Evolutionary conservation across 1,140 invertebrate species (phyloP).

Genomic region (Diorhabda sublineata): DNA sequence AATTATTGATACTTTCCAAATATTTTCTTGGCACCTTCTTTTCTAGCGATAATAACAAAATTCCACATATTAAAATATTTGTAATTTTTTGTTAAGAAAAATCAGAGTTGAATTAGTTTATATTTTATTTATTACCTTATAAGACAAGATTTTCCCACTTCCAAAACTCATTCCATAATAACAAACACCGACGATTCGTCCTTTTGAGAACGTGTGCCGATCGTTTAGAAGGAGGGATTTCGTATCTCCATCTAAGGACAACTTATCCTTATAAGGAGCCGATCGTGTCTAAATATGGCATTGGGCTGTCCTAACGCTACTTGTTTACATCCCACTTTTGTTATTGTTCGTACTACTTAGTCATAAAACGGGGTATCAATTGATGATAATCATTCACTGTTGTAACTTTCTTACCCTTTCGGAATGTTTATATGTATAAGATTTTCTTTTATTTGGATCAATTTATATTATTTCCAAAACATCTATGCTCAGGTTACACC

Average conservation of each 20-base stretch:
- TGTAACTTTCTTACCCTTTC: too few species aligned
- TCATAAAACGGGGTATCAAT: too few species aligned
- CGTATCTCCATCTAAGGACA: slow-evolving; percentile 68
- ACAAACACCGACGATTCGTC: slow-evolving; percentile 13
- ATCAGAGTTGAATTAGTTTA: too few species aligned
- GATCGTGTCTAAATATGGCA: slow-evolving; percentile 71
- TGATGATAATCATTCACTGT: too few species aligned
- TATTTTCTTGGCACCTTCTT: too few species aligned
- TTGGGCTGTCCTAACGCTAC: slow-evolving; percentile 56
- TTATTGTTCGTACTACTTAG: background rate
- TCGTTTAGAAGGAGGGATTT: slow-evolving; percentile 56
- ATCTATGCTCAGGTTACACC: slow-evolving; percentile 37
- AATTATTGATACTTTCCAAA: too few species aligned
- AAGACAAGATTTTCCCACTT: background rate
- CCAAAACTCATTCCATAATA: background rate
- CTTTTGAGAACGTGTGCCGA: slow-evolving; percentile 34
- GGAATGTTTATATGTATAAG: background rate
- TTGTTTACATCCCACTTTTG: slow-evolving; percentile 49
- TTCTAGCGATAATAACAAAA: too few species aligned
- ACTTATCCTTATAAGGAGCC: slow-evolving; percentile 69
- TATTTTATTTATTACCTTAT: too few species aligned
- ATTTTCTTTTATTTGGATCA: slow-evolving; percentile 22
- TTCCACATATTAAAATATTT: too few species aligned
- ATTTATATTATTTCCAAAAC: slow-evolving; percentile 25
- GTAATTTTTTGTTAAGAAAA: too few species aligned